Base-by-base conservation (phyloP, 2,888 invertebrate genomes). In the Macrosoma leucophasiata region DNA sequence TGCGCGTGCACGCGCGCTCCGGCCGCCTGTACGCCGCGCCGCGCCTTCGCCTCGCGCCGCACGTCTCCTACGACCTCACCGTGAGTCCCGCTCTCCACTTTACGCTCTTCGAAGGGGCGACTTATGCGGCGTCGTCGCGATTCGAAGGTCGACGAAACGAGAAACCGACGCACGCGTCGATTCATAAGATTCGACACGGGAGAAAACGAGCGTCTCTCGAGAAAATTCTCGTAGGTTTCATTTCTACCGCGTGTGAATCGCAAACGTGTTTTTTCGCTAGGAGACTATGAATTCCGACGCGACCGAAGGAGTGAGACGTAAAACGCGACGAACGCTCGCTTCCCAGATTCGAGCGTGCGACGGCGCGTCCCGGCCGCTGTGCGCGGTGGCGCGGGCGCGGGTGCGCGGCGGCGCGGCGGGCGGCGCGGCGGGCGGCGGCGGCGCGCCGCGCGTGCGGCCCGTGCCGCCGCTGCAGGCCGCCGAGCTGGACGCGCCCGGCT, bases 401-500 rank as follows among this genome's bases (percentile, higher is more conserved):
- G 89, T 97, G 31, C 72, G 73, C 4, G 84, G 87, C 35, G 63
- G 44, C 40, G 79, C 88, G 4, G 82, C 87, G 33, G 64, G 43
- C 40, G 81, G 88, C 30, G 87, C 88, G 4, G 84, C 87, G 33
- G 88, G 89, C 0, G 88, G 89, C 0, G 77, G 86, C 38, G 84
- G 88, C 50, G 79, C 91, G 8, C 91, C 93, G 11, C 62, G 79
- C 30, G 86, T 91, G 46, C 81, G 88, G 47, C 81, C 88, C 44
- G 70, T 86, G 28, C 86, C 91, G 56, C 89, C 91, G 59, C 86
- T 88, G 50, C 90, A 91, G 36, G 88, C 91, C 21, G 94, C 95
- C 18, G 95, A 95, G 78, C 91, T 90, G 51, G 97, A 97, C 74
- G 88, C 88, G 53, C 91, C 95, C 19, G 96, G 96, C 13, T 94